Percentiles rank a stretch among this genome's conserved stretches.
Evolutionary conservation across 35 echinoderm and acorn worm genomes (phyloP).

Genomic region (Eucidaris tribuloides): DNA sequence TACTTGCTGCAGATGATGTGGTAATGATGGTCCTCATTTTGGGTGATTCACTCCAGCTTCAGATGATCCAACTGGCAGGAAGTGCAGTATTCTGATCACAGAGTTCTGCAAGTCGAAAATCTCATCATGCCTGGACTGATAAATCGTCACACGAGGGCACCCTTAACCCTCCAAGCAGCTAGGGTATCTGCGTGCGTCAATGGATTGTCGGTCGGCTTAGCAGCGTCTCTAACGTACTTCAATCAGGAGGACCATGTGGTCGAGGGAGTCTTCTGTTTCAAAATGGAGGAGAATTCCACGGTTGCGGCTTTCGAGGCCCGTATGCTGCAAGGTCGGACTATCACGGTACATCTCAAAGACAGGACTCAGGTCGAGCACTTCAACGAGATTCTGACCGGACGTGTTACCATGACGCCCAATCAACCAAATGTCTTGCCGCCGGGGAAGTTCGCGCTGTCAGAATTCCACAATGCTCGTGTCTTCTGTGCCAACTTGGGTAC

Average conservation of each 20-base stretch:
- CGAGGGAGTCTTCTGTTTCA: conserved; percentile 84
- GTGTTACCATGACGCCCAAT: conserved; percentile 16
- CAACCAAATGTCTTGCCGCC: conserved; percentile 46
- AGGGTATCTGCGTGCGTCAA: conserved; percentile 86
- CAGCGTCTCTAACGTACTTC: conserved; percentile 86
- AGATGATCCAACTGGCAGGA: neutral
- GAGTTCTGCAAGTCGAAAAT: too few relatives aligned
- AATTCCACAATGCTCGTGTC: conserved; percentile 72
- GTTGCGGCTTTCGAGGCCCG: conserved; percentile 92
- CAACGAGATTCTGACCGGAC: conserved; percentile 81
- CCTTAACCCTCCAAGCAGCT: conserved; percentile 70
- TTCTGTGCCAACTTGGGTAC: conserved; percentile 96
- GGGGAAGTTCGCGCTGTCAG: conserved; percentile 88
- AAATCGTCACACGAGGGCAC: conserved; percentile 85
- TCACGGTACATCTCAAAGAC: conserved; percentile 84
- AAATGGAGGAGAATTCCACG: conserved; percentile 67
- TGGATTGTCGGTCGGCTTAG: conserved; percentile 76
- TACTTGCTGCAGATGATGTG: too few relatives aligned
- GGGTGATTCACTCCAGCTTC: neutral
- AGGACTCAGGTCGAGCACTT: conserved; percentile 81
- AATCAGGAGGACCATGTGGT: conserved; percentile 97
- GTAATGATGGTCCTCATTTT: neutral
- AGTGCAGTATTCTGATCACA: neutral
- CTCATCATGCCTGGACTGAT: conserved; percentile 92
- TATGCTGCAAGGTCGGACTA: conserved; percentile 70